phyloP scores from a whole-genome alignment of 2,797 vertebrate genomes.

The Ciconia nigra region DNA sequence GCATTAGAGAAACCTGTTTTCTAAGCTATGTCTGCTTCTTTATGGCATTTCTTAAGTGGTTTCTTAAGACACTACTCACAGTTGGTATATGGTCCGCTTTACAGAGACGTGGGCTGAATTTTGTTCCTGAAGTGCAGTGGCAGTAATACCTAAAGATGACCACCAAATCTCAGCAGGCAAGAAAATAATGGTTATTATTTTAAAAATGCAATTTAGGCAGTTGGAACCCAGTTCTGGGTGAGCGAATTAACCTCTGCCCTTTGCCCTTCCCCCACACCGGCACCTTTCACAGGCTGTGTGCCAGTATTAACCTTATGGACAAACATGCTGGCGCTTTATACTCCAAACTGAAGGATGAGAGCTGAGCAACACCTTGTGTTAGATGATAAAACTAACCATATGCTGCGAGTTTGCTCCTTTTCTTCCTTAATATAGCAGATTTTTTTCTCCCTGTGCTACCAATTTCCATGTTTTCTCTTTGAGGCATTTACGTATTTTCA shows the following conservation, averaged over 20 bases:
- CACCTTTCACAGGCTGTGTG: neutral
- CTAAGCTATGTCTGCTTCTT: neutral
- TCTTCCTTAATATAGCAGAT: neutral
- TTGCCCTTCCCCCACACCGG: neutral
- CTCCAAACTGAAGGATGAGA: neutral
- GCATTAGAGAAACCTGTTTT: neutral
- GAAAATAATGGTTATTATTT: neutral
- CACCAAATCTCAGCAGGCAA: neutral
- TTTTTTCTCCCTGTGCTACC: neutral
- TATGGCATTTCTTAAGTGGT: neutral
- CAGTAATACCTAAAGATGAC: neutral
- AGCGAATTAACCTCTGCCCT: neutral
- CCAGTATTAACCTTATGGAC: neutral
- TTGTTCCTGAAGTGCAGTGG: neutral
- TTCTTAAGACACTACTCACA: neutral
- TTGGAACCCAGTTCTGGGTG: neutral
- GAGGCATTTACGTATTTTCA: neutral
- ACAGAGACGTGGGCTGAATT: neutral
- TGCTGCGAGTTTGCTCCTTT: neutral
- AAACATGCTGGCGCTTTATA: neutral
- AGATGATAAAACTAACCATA: neutral
- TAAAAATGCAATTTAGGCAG: neutral
- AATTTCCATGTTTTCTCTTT: neutral
- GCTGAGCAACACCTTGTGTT: conserved; percentile 41
- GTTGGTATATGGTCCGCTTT: no score